These are phyloP conservation scores for Diplolepis rosae DNA, from an alignment of 2,888 invertebrate species.

Conservation along the genomic window DNA sequence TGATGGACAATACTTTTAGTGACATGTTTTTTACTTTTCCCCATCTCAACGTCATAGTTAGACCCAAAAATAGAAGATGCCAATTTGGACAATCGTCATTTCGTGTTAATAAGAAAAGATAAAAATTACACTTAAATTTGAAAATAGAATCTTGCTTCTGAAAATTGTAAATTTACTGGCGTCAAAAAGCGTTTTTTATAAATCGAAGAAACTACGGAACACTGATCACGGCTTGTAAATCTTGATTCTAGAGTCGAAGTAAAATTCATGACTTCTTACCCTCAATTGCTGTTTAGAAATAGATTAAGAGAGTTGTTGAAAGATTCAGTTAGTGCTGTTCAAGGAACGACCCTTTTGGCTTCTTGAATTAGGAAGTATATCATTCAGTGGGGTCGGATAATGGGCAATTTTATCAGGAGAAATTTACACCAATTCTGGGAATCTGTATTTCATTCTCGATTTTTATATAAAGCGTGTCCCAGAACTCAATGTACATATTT, in stretches of 20 bases:
- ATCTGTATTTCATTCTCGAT: too few species aligned
- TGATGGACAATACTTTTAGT: too few species aligned
- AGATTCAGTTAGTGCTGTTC: neutral
- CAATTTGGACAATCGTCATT: neutral
- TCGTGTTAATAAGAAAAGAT: neutral
- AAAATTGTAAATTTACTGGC: neutral
- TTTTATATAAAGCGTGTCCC: too few species aligned
- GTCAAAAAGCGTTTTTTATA: neutral
- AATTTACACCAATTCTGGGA: too few species aligned
- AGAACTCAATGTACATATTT: too few species aligned
- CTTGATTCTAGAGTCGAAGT: neutral
- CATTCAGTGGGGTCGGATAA: neutral
- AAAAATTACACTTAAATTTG: neutral
- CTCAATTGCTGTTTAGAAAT: neutral
- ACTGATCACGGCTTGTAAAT: neutral
- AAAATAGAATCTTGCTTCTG: neutral
- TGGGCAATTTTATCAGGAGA: too few species aligned
- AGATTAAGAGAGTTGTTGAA: neutral
- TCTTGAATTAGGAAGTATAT: neutral
- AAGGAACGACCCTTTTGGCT: neutral
- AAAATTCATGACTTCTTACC: neutral
- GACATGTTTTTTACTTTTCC: neutral
- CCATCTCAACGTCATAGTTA: neutral
- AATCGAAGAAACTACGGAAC: neutral
- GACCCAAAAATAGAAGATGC: neutral